phyloP scores from a whole-genome alignment of 2,888 invertebrate species.

The Synergus itoensis region DNA sequence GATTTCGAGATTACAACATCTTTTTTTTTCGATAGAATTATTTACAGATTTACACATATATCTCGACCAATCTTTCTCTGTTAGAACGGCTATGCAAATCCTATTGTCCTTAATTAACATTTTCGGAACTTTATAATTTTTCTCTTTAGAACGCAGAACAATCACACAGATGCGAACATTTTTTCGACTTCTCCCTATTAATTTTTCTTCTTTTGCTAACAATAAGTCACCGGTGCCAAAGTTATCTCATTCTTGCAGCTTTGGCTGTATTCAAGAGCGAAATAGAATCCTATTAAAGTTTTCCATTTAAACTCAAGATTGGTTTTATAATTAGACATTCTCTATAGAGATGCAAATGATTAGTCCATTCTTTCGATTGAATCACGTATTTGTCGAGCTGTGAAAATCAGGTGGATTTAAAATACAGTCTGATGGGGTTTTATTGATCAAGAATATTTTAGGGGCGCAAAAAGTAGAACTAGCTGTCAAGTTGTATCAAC shows the following conservation, averaged over 20 bases:
- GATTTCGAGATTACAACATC: too few relatives aligned
- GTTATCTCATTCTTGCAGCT: slow-evolving; percentile 39
- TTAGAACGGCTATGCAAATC: too few relatives aligned
- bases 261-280: neutral
- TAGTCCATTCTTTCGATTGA: slow-evolving; percentile 25
- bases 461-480: neutral
- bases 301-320: slow-evolving; percentile 31
- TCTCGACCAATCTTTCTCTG: neutral
- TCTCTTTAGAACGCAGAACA: neutral
- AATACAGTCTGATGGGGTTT: neutral
- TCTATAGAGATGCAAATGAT: slow-evolving; percentile 32
- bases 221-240: slow-evolving; percentile 35
- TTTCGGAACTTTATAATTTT: neutral
- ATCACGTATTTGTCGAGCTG: slow-evolving; percentile 10
- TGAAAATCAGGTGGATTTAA: neutral
- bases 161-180: neutral
- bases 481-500: too few relatives aligned
- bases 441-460: neutral
- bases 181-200: neutral
- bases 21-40: too few relatives aligned
- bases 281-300: slow-evolving; percentile 39
- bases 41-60: too few relatives aligned
- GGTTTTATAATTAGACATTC: slow-evolving; percentile 37
- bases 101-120: neutral
- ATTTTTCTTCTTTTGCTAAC: slow-evolving; percentile 13